Conservation (phyloP, 2,113 vertebrate genomes). For the Scopus umbretta region DNA sequence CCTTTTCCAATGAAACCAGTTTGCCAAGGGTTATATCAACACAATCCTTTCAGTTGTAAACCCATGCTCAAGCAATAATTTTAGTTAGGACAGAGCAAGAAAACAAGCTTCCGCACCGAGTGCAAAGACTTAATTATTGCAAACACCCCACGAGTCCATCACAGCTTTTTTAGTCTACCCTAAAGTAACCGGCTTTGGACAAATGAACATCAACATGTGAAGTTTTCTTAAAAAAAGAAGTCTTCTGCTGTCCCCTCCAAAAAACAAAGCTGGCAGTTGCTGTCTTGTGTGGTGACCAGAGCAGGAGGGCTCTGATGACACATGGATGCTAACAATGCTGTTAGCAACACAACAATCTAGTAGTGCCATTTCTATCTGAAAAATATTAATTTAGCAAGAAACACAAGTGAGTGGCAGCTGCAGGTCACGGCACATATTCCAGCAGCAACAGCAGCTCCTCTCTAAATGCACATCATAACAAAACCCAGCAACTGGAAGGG, state of each 20-base stretch:
- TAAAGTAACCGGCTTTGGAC: neutral
- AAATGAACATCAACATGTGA: fast-evolving
- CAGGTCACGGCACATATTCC: fast-evolving
- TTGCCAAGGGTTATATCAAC: fast-evolving
- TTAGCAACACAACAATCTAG: fast-evolving
- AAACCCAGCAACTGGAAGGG: neutral
- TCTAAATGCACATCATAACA: neutral
- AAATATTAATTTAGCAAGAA: fast-evolving
- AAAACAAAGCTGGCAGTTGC: neutral
- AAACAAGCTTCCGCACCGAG: neutral
- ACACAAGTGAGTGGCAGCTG: neutral
- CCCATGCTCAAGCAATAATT: fast-evolving
- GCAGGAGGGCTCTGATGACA: neutral
- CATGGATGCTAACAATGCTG: fast-evolving
- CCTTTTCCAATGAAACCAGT: fast-evolving
- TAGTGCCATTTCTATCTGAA: neutral
- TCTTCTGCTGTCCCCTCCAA: no score
- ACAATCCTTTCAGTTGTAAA: fast-evolving
- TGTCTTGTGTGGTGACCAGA: fast-evolving
- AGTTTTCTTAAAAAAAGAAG: neutral
- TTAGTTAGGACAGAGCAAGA: neutral
- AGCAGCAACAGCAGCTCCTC: neutral
- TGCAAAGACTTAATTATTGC: fast-evolving
- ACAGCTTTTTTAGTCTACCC: fast-evolving
- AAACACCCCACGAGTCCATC: fast-evolving